Evolutionary conservation across 2,797 vertebrate genomes (phyloP).

Genomic region (Todus mexicanus): DNA sequence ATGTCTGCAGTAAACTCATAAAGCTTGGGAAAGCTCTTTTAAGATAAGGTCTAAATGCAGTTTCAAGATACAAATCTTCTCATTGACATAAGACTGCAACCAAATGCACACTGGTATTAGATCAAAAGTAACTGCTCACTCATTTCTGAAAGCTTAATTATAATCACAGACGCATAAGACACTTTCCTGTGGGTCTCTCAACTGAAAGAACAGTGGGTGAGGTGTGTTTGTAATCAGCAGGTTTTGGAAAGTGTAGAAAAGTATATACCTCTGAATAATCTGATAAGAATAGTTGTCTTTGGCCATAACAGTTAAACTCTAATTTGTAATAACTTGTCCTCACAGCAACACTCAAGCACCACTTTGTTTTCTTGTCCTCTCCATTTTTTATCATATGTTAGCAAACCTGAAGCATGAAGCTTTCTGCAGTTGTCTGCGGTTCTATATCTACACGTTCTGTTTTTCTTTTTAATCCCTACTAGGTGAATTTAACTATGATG

Average conservation of each 20-base stretch:
- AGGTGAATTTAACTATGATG: background rate
- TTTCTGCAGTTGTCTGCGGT: background rate
- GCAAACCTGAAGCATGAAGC: background rate
- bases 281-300: background rate
- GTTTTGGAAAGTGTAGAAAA: background rate
- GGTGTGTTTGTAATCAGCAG: constrained; percentile 23
- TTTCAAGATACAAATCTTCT: constrained; percentile 10
- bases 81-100: constrained; percentile 27
- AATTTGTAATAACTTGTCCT: background rate
- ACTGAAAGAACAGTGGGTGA: background rate
- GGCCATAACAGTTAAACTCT: background rate
- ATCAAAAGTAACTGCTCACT: constrained; percentile 39
- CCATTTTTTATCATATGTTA: background rate
- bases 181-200: background rate
- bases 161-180: background rate
- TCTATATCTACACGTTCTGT: background rate
- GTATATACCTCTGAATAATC: background rate
- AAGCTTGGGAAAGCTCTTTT: background rate
- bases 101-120: background rate
- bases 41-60: constrained; percentile 12
- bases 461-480: background rate
- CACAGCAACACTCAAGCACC: background rate
- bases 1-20: background rate
- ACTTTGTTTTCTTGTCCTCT: background rate
- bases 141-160: constrained; percentile 40